Evolutionary conservation across 2,888 invertebrate genomes (phyloP), one percentile per base, ranked within the genome.

Genomic region (Chaitophorus viminalis): DNA sequence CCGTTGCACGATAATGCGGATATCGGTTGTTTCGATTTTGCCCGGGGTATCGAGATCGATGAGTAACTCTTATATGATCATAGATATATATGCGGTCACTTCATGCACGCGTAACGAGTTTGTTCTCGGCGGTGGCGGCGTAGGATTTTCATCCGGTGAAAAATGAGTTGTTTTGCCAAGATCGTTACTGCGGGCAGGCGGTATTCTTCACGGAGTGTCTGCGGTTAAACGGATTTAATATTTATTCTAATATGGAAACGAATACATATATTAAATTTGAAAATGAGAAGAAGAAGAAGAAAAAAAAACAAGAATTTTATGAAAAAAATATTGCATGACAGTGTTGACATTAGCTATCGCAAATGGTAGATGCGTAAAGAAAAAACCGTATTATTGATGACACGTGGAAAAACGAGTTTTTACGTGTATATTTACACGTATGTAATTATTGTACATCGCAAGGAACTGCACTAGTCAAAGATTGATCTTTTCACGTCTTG

Each of bases 401-500:
- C 75, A 83, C 83, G 83, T 65, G 83, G 75, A 83, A 75, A 75
- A 83, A 83, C 83, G 39, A 75, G 83, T 83, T 83, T 83, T 75
- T 82, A 52, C 25, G 70, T n/a, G 25, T 82, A 54, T 33, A 33
- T n/a, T 11, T 65, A 79, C n/a, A 29, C 21, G 31, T 29, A 29
- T 83, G 83, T 75, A 65, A 75, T 75, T 75, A 83, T 65, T 76
- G 75, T 75, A 54, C 29, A 39, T 83, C 60, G 60, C 83, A 65
- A 76, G 76, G 60, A 60, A 83, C 36, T 75, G 83, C 72, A 82
- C 72, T 46, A 74, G 33, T 82, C 60, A 17, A 82, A 83, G 82
- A 83, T 83, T 75, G 82, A 75, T 83, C 74, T 83, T 82, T 54
- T 83, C 72, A 31, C 82, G 82, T 82, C 72, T 46, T 25, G 54